A percentile compares a stretch with the other conserved stretches of the same genome.
These are phyloP conservation scores for Pharmacophagus antenor DNA, from an alignment of 2,888 invertebrate genomes.

Conservation along the genomic window DNA sequence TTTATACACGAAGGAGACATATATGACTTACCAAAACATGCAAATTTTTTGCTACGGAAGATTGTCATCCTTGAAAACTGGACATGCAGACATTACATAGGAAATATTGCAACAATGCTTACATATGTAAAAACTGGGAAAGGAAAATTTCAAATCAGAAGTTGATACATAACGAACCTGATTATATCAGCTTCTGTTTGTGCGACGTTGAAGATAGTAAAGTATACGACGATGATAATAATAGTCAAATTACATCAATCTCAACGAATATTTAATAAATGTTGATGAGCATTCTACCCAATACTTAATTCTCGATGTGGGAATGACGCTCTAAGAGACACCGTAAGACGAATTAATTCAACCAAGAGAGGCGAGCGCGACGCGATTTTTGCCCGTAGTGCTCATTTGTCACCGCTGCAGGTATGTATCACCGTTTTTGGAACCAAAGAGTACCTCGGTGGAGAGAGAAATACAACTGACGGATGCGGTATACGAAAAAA, in stretches of 20 bases:
- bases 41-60: not conserved
- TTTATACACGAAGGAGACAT: too few species aligned
- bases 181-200: too few species aligned
- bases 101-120: too few species aligned
- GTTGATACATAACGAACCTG: too few species aligned
- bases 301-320: conserved; percentile 26
- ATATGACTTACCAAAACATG: too few species aligned
- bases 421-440: conserved; percentile 52
- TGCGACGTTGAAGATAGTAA: too few species aligned
- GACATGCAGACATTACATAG: not conserved
- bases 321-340: conserved; percentile 71
- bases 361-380: conserved; percentile 58
- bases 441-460: not conserved
- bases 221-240: too few species aligned
- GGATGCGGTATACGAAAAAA: conserved; percentile 2
- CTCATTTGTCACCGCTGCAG: conserved; percentile 76
- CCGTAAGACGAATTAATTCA: conserved; percentile 78
- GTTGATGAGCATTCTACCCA: not conserved
- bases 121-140: too few species aligned
- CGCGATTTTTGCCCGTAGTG: conserved; percentile 73
- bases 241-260: too few species aligned
- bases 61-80: not conserved
- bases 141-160: too few species aligned
- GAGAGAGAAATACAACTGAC: not conserved
- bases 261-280: too few species aligned